Conservation (phyloP, 1,140 invertebrate genomes). For the Drosophila ambigua region DNA sequence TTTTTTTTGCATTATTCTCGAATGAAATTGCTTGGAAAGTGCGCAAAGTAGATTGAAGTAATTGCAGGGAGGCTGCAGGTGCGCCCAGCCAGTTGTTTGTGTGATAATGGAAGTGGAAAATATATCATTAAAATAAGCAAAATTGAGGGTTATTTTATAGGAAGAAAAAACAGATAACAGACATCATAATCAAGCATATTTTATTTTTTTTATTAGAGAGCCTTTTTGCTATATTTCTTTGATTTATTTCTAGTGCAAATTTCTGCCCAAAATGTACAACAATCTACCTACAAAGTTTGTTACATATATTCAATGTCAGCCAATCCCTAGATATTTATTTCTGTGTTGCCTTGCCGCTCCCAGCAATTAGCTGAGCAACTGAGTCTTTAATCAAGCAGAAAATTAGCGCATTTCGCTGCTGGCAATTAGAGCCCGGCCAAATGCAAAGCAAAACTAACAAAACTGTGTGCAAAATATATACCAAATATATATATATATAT, state of each 20-base stretch:
- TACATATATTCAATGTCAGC: too few relatives aligned
- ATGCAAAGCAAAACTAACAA: constrained; percentile 41
- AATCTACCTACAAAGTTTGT: too few relatives aligned
- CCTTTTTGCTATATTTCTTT: too few relatives aligned
- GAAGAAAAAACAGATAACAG: too few relatives aligned
- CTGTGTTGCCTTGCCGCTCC: constrained; percentile 20
- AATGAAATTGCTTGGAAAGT: constrained; percentile 77
- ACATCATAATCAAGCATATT: too few relatives aligned
- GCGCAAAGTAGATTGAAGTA: constrained; percentile 70
- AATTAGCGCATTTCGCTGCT: constrained; percentile 59
- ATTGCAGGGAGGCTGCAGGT: constrained; percentile 14
- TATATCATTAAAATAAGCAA: constrained; percentile 1
- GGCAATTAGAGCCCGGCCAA: constrained; percentile 57
- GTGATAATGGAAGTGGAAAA: constrained; percentile 25
- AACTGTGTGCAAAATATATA: background rate
- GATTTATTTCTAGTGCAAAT: too few relatives aligned
- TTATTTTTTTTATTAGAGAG: too few relatives aligned
- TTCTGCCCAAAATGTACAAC: too few relatives aligned
- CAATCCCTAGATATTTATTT: background rate
- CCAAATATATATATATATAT: constrained; percentile 14
- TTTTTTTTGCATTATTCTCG: constrained; percentile 38
- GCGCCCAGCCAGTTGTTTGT: constrained; percentile 23
- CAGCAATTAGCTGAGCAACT: constrained; percentile 52
- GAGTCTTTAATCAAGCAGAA: constrained; percentile 72
- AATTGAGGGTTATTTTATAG: too few relatives aligned